Conservation (phyloP, 1,140 invertebrate genomes). For the Psilanteris sp. region DNA sequence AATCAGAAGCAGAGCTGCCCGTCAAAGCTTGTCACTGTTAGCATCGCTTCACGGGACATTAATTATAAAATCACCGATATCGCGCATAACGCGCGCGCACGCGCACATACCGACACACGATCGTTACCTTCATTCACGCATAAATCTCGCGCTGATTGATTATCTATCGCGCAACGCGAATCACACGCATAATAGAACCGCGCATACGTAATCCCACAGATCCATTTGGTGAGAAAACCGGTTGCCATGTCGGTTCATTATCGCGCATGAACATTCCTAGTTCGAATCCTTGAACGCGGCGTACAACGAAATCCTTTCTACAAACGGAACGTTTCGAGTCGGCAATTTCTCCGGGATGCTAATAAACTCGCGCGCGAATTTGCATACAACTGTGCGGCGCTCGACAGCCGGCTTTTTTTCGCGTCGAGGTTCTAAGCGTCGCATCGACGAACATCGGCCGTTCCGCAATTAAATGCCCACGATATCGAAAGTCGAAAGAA, state of each 20-base stretch:
- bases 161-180: slow-evolving; percentile 31
- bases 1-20: no score
- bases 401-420: no score
- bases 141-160: slow-evolving; percentile 38
- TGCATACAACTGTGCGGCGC: no score
- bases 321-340: slow-evolving; percentile 13
- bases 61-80: slow-evolving; percentile 19
- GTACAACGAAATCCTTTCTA: slow-evolving; percentile 38
- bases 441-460: no score
- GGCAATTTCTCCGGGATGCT: slow-evolving; percentile 51
- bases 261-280: slow-evolving; percentile 47
- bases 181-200: slow-evolving; percentile 32
- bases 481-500: no score
- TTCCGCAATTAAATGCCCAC: no score
- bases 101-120: no score
- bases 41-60: slow-evolving; percentile 1
- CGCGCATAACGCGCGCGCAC: no score
- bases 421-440: slow-evolving; percentile 23
- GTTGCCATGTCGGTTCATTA: slow-evolving; percentile 58
- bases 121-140: slow-evolving; percentile 36
- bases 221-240: slow-evolving; percentile 46
- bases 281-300: slow-evolving; percentile 48
- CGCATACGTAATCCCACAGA: slow-evolving; percentile 38
- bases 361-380: slow-evolving; percentile 26
- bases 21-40: no score